These are phyloP conservation scores for Drosophila dunni DNA, from an alignment of 1,140 invertebrate genomes.

Conservation along the genomic window DNA sequence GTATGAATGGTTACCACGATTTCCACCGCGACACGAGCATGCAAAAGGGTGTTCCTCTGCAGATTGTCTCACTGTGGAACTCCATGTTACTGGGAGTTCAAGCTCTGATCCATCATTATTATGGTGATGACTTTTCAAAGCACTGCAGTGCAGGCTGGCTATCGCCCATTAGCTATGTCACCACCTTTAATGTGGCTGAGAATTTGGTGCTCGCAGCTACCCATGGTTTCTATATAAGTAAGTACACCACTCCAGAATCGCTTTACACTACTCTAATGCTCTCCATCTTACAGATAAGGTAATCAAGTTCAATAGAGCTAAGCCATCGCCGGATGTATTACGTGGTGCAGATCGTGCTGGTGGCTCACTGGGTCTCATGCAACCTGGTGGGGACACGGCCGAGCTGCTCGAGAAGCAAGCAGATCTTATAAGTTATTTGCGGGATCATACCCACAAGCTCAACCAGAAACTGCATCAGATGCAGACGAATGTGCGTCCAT, in stretches of 20 bases:
- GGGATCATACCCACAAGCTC: slow-evolving; percentile 85
- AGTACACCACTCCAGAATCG: slow-evolving; percentile 53
- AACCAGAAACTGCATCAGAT: slow-evolving; percentile 85
- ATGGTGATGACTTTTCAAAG: slow-evolving; percentile 86
- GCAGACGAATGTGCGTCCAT: slow-evolving; percentile 70
- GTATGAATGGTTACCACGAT: slow-evolving; percentile 88
- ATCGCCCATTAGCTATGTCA: slow-evolving; percentile 87
- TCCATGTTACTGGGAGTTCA: slow-evolving; percentile 86
- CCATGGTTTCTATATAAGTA: slow-evolving; percentile 87
- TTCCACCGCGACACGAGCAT: slow-evolving; percentile 88
- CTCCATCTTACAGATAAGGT: slow-evolving; percentile 85
- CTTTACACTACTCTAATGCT: not conserved
- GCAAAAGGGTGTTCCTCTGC: slow-evolving; percentile 87
- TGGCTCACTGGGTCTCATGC: slow-evolving; percentile 86
- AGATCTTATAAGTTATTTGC: slow-evolving; percentile 85
- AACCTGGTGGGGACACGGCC: slow-evolving; percentile 86
- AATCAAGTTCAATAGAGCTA: slow-evolving; percentile 86
- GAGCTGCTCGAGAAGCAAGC: slow-evolving; percentile 89
- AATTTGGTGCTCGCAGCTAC: slow-evolving; percentile 86
- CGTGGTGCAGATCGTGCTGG: slow-evolving; percentile 85
- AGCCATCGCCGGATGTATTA: slow-evolving; percentile 86
- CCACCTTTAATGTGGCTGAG: slow-evolving; percentile 86
- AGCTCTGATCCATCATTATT: slow-evolving; percentile 88
- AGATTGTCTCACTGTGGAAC: slow-evolving; percentile 88
- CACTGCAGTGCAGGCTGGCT: slow-evolving; percentile 87